Percentiles rank a stretch among this genome's conserved stretches.
phyloP scores from a whole-genome alignment of 2,113 vertebrate genomes.

The Emydocephalus ijimae region DNA sequence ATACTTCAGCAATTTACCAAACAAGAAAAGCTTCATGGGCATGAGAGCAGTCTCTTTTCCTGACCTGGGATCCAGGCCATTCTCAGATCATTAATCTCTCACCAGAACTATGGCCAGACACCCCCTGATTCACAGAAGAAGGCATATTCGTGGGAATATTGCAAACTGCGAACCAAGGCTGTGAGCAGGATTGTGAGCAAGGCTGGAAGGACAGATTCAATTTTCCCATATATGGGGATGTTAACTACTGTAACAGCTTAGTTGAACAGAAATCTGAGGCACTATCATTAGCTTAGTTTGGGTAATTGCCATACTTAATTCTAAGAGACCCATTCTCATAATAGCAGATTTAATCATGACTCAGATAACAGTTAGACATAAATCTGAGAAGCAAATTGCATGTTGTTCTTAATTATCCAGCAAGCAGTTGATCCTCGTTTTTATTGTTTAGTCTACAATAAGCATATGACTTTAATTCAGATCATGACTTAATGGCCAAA shows the following conservation, averaged over 20 bases:
- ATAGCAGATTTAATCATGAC: neutral
- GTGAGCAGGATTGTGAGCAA: neutral
- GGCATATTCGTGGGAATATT: conserved; percentile 32
- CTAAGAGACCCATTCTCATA: neutral
- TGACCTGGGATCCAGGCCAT: conserved; percentile 42
- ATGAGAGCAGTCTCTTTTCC: conserved; percentile 62
- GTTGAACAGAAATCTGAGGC: neutral
- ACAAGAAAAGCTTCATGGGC: conserved; percentile 65
- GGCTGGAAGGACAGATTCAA: neutral
- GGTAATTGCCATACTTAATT: neutral
- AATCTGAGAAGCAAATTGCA: neutral
- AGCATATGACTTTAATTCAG: neutral
- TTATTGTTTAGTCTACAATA: neutral
- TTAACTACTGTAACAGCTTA: neutral
- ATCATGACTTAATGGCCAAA: neutral
- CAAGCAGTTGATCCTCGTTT: neutral
- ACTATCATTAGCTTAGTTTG: neutral
- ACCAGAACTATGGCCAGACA: conserved; percentile 35
- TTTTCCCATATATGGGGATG: conserved; percentile 12
- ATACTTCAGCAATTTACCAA: conserved; percentile 70
- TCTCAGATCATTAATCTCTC: conserved; percentile 36
- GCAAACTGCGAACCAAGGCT: neutral
- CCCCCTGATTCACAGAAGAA: conserved; percentile 23
- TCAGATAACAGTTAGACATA: neutral
- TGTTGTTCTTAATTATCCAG: neutral